Evolutionary conservation across 2,888 invertebrate species (phyloP).

Genomic region (Rhingia rostrata): DNA sequence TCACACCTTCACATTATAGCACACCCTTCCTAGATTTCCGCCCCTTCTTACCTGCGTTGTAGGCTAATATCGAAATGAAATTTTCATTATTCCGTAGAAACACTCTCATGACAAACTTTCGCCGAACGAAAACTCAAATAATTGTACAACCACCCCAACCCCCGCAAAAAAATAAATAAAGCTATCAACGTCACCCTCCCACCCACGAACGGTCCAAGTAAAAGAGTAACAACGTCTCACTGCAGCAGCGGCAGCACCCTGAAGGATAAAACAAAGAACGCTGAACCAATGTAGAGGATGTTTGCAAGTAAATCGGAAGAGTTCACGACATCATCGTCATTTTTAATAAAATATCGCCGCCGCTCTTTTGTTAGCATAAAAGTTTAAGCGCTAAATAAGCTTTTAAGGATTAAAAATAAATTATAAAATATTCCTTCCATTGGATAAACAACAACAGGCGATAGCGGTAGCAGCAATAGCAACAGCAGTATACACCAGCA

Average conservation of each 20-base stretch:
- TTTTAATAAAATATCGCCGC: conserved; percentile 59
- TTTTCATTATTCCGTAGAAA: conserved; percentile 51
- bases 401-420: conserved; percentile 64
- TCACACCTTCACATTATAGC: conserved; percentile 19
- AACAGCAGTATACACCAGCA: conserved; percentile 10
- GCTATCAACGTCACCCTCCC: conserved; percentile 24
- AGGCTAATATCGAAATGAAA: conserved; percentile 22
- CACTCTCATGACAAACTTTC: conserved; percentile 7
- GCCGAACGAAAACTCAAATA: conserved; percentile 13
- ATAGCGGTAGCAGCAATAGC: conserved; percentile 1
- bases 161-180: conserved; percentile 17
- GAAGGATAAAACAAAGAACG: conserved; percentile 31
- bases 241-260: neutral
- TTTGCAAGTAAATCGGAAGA: conserved; percentile 31
- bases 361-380: conserved; percentile 56
- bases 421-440: conserved; percentile 59
- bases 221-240: neutral
- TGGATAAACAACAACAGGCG: conserved; percentile 33
- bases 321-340: conserved; percentile 26
- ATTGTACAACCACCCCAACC: conserved; percentile 2
- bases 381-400: conserved; percentile 65
- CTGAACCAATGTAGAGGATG: conserved; percentile 31
- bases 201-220: neutral
- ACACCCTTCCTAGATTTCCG: neutral
- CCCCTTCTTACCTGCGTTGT: neutral